Evolutionary conservation across 1,140 invertebrate genomes (phyloP), one percentile per base, ranked within the genome.

Genomic region (Bathynomus jamesi): DNA sequence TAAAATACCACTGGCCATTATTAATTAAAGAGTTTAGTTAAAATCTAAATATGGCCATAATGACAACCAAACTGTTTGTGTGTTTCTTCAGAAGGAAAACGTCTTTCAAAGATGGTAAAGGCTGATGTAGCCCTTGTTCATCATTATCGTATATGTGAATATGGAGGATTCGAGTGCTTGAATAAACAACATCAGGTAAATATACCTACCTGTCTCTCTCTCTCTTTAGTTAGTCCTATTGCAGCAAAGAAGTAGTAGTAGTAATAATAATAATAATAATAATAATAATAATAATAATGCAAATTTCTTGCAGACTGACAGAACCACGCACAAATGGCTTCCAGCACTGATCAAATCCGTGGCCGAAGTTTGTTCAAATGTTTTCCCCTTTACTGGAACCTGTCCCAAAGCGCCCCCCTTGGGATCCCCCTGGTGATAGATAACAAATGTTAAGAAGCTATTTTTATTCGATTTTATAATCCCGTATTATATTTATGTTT

Each of bases 71-170:
- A n/a, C n/a, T n/a, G n/a, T n/a, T n/a, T n/a, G n/a, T n/a, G n/a
- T n/a, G n/a, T n/a, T 46, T 32, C 61, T 65, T n/a, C 61, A 27
- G 32, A 11, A 63, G 68, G 32, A 25, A 46, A 11, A 0, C 66
- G 61, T 30, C 27, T n/a, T 11, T 13, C 29, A 1, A 67, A 66
- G 32, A 69, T 92, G 73, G 89, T 95, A 0, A 89, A 90, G 0
- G 85, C 89, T 0, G 88, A 91, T 61, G 85, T 89, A 0, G 94
- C 90, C 0, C 90, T 95, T 64, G 83, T 97, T 28, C 94, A 98
- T 79, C 95, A 98, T 80, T 97, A 97, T 80, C 82, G 94, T 31
- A 89, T 90, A 88, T 84, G 91, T 81, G 92, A 94, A 79, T 93
- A 91, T 77, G 91, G 91, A 0, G 91, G 92, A 25, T 87, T 92